A percentile compares a stretch with the other conserved stretches of the same genome.
These are phyloP conservation scores for Heterodera schachtii DNA, from an alignment of 1,140 invertebrate genomes.

Conservation along the genomic window DNA sequence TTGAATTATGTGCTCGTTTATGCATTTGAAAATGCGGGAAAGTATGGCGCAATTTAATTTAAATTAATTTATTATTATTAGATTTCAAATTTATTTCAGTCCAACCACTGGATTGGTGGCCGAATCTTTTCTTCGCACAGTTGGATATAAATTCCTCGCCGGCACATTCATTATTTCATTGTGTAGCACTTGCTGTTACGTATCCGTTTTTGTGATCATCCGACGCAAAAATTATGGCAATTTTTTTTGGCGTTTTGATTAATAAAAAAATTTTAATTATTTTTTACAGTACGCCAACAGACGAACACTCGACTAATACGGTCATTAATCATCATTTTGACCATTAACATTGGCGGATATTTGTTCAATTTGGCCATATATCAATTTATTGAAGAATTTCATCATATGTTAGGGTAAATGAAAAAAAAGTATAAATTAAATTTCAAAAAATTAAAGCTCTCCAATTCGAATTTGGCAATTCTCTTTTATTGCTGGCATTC, in stretches of 20 bases:
- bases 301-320: conserved; percentile 23
- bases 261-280: background rate
- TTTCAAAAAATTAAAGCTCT: too few species aligned
- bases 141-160: background rate
- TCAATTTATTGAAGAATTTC: background rate
- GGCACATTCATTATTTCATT: background rate
- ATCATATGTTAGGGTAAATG: background rate
- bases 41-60: background rate
- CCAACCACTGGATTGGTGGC: conserved; percentile 2
- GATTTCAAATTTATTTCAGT: background rate
- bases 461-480: conserved; percentile 15
- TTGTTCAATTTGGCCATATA: conserved; percentile 9
- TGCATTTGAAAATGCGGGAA: conserved; percentile 18
- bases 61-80: background rate
- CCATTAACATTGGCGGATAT: conserved; percentile 15
- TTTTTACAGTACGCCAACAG: conserved; percentile 13
- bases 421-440: background rate
- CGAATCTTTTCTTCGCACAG: background rate
- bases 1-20: conserved; percentile 5
- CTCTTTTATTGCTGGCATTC: too few species aligned
- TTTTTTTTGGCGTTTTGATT: background rate
- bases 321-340: conserved; percentile 23
- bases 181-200: conserved; percentile 5
- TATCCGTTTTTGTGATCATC: conserved; percentile 10
- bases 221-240: conserved; percentile 6